Base-by-base conservation (phyloP, 2,888 invertebrate species). In the Epistrophe grossulariae region DNA sequence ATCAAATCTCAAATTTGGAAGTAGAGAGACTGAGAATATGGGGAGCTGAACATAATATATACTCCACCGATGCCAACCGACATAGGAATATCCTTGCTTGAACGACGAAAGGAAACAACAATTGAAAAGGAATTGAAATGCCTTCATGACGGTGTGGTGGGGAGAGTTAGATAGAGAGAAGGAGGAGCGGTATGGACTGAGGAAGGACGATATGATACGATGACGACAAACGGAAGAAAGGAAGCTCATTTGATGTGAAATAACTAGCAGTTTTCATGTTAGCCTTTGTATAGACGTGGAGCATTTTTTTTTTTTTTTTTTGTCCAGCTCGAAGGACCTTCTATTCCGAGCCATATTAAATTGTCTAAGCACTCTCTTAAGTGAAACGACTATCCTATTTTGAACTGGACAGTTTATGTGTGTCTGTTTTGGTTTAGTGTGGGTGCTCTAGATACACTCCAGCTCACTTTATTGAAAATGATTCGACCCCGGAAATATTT, bases 211-310 rank as follows among this genome's bases (percentile, higher is more conserved):
- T 31, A 55, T 28, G 28, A 55, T 55, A 52, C 43, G n/a, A 28
- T 35, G 52, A 31, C 45, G 45, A 17, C 13, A 38, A 35, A 43
- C 10, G 50, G 50, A 64, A 72, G 71, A 85, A 81, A 81, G 78
- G 82, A 78, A 83, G 72, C 87, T 87, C 87, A 83, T 87, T 82
- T 87, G 83, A 57, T 83, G 83, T 57, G 50, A 74, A 83, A 87
- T 87, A 76, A 83, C 78, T 74, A 79, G 79, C 74, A 70, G 84
- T 79, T 85, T 82, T 82, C 79, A 76, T 79, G 74, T 74, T 79
- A 66, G 78, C 71, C 64, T 17, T 55, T 24, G 70, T 73, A n/a
- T n/a, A 64, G 64, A 79, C 71, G 72, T 66, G 74, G 71, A 83
- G 59, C 52, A 79, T 79, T 87, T 82, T 79, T 38, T 50, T 55